These are phyloP conservation scores for Dermolepida albohirtum DNA, from an alignment of 2,888 invertebrate genomes.

Conservation along the genomic window DNA sequence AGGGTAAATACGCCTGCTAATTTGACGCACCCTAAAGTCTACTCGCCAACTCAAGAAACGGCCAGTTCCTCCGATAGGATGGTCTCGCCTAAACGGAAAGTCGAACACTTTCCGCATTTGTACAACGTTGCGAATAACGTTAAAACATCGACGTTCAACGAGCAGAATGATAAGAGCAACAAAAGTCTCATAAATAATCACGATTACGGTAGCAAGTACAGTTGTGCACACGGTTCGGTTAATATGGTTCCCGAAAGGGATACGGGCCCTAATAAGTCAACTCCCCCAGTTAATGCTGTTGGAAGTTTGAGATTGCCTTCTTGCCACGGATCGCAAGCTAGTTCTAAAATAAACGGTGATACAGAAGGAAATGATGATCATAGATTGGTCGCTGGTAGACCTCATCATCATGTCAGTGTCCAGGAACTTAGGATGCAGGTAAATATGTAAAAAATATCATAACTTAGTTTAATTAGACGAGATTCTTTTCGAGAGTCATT, in stretches of 20 bases:
- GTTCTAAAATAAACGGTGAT: slow-evolving; percentile 53
- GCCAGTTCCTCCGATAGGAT: slow-evolving; percentile 52
- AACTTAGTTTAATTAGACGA: no score
- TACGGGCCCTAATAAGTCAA: slow-evolving; percentile 66
- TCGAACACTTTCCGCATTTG: slow-evolving; percentile 62
- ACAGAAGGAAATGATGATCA: slow-evolving; percentile 54
- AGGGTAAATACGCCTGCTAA: slow-evolving; percentile 60
- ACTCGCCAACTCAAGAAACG: slow-evolving; percentile 48
- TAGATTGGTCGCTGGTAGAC: slow-evolving; percentile 62
- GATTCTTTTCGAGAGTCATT: no score
- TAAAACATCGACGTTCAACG: slow-evolving; percentile 62
- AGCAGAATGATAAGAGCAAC: slow-evolving; percentile 59
- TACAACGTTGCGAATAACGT: slow-evolving; percentile 62
- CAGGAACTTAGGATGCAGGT: slow-evolving; percentile 74
- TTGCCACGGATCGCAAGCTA: slow-evolving; percentile 51
- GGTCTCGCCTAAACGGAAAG: slow-evolving; percentile 63
- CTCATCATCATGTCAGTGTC: slow-evolving; percentile 73
- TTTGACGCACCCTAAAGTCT: slow-evolving; percentile 46
- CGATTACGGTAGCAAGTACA: slow-evolving; percentile 55
- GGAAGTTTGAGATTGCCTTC: slow-evolving; percentile 57
- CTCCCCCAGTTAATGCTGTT: slow-evolving; percentile 57
- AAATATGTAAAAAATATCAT: slow-evolving; percentile 42
- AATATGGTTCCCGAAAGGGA: slow-evolving; percentile 70
- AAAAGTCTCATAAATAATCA: slow-evolving; percentile 54
- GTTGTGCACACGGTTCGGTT: slow-evolving; percentile 55